Conservation (phyloP, 2,888 invertebrate genomes). For the Scaptomyza reducta region DNA sequence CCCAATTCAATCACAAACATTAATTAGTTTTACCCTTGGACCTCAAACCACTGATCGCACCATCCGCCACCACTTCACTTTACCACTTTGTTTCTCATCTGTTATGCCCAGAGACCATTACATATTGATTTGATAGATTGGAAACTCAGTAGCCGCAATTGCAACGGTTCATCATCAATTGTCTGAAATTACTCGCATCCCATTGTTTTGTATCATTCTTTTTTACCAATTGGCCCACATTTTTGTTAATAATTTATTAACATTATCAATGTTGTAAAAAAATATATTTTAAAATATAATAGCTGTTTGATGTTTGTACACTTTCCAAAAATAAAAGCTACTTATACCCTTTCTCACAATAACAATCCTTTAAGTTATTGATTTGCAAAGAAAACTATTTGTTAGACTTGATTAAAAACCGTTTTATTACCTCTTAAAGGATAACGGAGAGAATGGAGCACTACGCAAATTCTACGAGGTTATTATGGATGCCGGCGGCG, state of each 20-base stretch:
- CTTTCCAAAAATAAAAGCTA: slow-evolving; percentile 1
- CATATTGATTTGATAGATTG: slow-evolving; percentile 2
- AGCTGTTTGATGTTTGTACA: slow-evolving; percentile 40
- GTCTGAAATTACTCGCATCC: background rate
- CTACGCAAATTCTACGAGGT: slow-evolving; percentile 93
- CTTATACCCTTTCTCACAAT: slow-evolving; percentile 11
- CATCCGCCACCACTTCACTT: slow-evolving; percentile 16
- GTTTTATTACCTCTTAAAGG: slow-evolving; percentile 84
- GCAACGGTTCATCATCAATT: background rate
- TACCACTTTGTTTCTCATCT: slow-evolving; percentile 11
- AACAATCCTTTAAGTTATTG: background rate
- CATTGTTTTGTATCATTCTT: background rate
- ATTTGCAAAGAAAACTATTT: background rate
- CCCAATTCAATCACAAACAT: slow-evolving; percentile 36
- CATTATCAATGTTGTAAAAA: slow-evolving; percentile 36
- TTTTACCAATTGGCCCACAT: slow-evolving; percentile 23
- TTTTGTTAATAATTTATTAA: slow-evolving; percentile 13
- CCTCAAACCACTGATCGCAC: slow-evolving; percentile 34
- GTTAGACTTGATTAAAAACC: background rate
- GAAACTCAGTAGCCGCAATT: slow-evolving; percentile 3
- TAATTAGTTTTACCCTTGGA: slow-evolving; percentile 32
- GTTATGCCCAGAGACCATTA: slow-evolving; percentile 2
- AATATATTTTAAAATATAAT: background rate
- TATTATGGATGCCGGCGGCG: slow-evolving; percentile 90
- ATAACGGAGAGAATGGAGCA: slow-evolving; percentile 89